Conservation (phyloP, 2,797 vertebrate species). For the Odontamblyopus rebecca region DNA sequence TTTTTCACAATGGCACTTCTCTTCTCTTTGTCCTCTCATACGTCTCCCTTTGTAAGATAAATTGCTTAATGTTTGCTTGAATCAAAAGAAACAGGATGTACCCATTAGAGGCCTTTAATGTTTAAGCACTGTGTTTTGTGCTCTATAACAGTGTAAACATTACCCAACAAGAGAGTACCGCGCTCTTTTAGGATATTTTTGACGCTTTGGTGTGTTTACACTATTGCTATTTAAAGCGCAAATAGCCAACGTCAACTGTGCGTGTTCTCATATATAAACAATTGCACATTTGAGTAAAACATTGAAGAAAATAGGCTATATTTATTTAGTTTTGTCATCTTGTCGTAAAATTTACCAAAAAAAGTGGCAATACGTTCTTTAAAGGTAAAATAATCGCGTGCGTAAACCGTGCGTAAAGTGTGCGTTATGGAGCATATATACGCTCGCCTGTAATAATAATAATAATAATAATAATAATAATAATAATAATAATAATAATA, state of each 20-base stretch:
- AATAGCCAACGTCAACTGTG: neutral
- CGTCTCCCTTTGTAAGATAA: slow-evolving; percentile 14
- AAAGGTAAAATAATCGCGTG: neutral
- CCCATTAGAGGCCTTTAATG: neutral
- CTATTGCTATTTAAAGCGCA: neutral
- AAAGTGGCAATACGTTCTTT: neutral
- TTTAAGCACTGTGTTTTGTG: neutral
- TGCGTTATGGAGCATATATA: neutral
- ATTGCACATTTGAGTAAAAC: neutral
- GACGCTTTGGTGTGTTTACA: neutral
- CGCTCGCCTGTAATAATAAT: neutral
- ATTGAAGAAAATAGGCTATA: neutral
- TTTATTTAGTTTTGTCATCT: neutral
- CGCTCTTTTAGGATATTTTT: neutral
- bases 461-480: slow-evolving; percentile 5
- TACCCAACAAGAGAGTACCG: neutral
- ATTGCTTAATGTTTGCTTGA: neutral
- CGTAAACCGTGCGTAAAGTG: neutral
- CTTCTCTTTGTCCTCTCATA: slow-evolving; percentile 7
- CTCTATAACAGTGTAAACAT: neutral
- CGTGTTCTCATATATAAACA: neutral
- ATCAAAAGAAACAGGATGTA: neutral
- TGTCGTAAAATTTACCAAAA: neutral
- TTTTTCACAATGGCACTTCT: slow-evolving; percentile 14
- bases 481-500: slow-evolving; percentile 9